Base-by-base conservation (phyloP, 2,113 vertebrate genomes). In the Lamprologus callipterus region DNA sequence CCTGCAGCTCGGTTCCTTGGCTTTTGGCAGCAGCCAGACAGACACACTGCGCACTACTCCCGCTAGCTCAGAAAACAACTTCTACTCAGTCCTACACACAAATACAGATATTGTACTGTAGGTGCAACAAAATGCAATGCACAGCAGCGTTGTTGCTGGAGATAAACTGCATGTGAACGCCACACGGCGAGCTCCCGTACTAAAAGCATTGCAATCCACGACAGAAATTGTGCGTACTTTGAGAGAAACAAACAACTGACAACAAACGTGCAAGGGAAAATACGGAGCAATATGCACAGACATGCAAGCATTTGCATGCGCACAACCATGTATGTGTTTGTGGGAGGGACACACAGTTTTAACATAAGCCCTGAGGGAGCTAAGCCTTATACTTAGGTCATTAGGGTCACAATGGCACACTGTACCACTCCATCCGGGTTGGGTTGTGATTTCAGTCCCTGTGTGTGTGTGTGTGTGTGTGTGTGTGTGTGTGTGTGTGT, bases 1-100 rank as follows among this genome's bases (percentile, higher is more conserved):
- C 95, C 95, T 96, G 96, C 96, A 94, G 96, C 95, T 96, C 92
- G 87, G 94, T 94, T 95, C 92, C 94, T 94, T 94, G 95, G 95
- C 96, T 96, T 96, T 94, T 95, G 95, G 95, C 96, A 95, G 95
- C 95, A 93, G 91, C 91, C 91, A 94, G 94, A 95, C 94, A 95
- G 94, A 95, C 93, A 94, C 94, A 94, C 94, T 94, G 91, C 87
- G 89, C 93, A 94, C 93, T 90, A 88, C 94, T 95, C 91, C 93
- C 87, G 91, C 88, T 89, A 88, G 94, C 92, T 95, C 93, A 42
- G 89, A 95, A 95, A 95, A 95, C 92, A 95, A 95, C 93, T 94
- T 94, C 93, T 93, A 93, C 94, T 94, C 93, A 84, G 87, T 91
- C 91, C 92, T 78, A 68, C 91, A 87, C 87, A 86, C 92, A 93